Evolutionary conservation across 1,140 invertebrate genomes (phyloP), one percentile per base, ranked within the genome.

Genomic region (Sycophila sp.): DNA sequence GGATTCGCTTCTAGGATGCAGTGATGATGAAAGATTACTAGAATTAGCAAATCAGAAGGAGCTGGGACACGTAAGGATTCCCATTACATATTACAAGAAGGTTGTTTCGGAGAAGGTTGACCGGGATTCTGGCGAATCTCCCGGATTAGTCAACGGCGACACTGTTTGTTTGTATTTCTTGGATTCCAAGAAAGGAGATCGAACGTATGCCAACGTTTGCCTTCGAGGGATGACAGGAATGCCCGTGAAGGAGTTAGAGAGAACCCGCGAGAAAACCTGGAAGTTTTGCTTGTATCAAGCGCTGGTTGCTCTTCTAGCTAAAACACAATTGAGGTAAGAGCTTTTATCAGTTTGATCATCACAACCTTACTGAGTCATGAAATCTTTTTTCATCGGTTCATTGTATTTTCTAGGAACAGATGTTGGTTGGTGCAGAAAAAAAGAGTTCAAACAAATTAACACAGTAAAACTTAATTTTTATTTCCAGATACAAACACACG

Each of bases 241-340:
- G 83, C 78, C 80, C 58, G 30, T 83, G 26, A 36, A 42, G 5
- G 83, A 84, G 58, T 45, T 84, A 17, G 38, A 42, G 1, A 10
- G 59, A 0, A 15, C 49, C 26, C 75, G 83, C n/a, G 30, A 19
- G 17, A 79, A 75, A 13, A 81, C 81, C 15, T 83, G 82, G 82
- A 84, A 84, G 36, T 84, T 83, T 42, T 83, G 82, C 17, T 77
- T 83, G 36, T 83, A 79, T 68, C 81, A 82, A 49, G 80, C 77
- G 7, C 6, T 83, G 7, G 75, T 83, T 26, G 82, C 81, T 6
- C 67, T 84, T 11, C 42, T 83, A 1, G 77, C 75, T 7, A 84
- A 83, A 65, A 84, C 83, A 1, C 83, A 84, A 53, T 34, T 84
- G 1, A 81, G 81, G 81, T 83, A 74, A 56, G 49, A 1, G 5